Conservation (phyloP, 2,113 vertebrate species). For the Pygathrix nemaeus region DNA sequence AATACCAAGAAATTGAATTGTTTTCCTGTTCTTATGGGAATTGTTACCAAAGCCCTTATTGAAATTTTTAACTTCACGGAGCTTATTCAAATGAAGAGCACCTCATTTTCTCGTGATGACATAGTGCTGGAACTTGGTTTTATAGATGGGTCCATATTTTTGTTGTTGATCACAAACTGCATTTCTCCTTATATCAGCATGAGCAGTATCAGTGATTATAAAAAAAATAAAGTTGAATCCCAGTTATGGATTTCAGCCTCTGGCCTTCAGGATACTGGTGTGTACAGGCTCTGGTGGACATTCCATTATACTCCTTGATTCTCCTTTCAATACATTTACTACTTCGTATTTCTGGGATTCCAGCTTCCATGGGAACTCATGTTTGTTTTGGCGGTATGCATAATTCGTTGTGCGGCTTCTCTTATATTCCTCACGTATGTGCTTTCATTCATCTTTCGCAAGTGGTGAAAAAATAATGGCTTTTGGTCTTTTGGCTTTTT, state of each 20-base stretch:
- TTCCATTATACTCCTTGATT: slow-evolving; percentile 87
- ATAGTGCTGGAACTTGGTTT: not conserved
- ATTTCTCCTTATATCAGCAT: slow-evolving; percentile 89
- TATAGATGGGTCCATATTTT: not conserved
- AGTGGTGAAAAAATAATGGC: slow-evolving; percentile 87
- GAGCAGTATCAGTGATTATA: slow-evolving; percentile 87
- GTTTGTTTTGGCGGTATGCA: slow-evolving; percentile 68
- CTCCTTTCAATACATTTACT: slow-evolving; percentile 79
- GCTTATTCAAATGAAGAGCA: slow-evolving; percentile 85
- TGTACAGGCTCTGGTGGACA: slow-evolving; percentile 86
- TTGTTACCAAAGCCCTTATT: slow-evolving; percentile 88
- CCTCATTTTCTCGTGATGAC: not conserved
- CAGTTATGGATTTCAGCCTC: slow-evolving; percentile 86
- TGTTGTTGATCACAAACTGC: slow-evolving; percentile 75
- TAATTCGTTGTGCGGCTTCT: slow-evolving; percentile 83
- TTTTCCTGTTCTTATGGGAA: slow-evolving; percentile 86
- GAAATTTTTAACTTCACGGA: slow-evolving; percentile 82
- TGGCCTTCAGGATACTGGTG: slow-evolving; percentile 90
- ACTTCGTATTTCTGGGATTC: not conserved
- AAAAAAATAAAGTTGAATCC: slow-evolving; percentile 85
- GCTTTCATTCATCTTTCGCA: slow-evolving; percentile 85
- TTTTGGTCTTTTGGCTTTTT: slow-evolving; percentile 87
- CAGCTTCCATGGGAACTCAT: not conserved
- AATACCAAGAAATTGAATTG: slow-evolving; percentile 89
- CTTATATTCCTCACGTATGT: slow-evolving; percentile 87